Conservation (phyloP, 2,113 vertebrate species). For the Cyprinodon brontotheroides region DNA sequence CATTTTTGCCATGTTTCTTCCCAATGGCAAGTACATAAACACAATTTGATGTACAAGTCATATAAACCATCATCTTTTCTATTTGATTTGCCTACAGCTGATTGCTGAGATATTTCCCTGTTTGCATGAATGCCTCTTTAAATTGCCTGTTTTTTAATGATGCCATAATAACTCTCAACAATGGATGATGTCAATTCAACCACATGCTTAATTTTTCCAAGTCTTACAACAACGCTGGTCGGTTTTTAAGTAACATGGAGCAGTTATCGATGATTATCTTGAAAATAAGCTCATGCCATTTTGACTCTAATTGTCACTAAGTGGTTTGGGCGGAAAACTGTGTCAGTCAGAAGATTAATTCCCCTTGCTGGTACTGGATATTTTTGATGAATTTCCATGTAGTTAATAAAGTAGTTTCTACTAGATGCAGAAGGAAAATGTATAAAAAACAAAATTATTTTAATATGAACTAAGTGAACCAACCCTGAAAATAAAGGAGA, state of each 20-base stretch:
- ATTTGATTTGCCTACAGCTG: constrained; percentile 20
- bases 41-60: not conserved
- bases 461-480: constrained; percentile 63
- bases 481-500: constrained; percentile 56
- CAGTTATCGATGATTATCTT: constrained; percentile 3
- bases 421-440: constrained; percentile 11
- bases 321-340: not conserved
- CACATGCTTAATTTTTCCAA: constrained; percentile 6
- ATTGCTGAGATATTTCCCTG: constrained; percentile 11
- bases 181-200: constrained; percentile 10
- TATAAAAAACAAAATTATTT: constrained; percentile 43
- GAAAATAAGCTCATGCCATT: constrained; percentile 2
- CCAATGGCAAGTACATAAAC: not conserved
- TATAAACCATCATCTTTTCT: constrained; percentile 10
- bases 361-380: constrained; percentile 4
- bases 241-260: constrained; percentile 6
- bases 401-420: constrained; percentile 18
- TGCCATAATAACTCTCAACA: constrained; percentile 21
- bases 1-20: not conserved
- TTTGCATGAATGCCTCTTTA: constrained; percentile 38
- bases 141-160: constrained; percentile 27
- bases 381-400: constrained; percentile 11
- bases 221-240: constrained; percentile 4
- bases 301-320: constrained; percentile 7
- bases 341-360: constrained; percentile 1